These are phyloP conservation scores for Omphaloscelis lunosa DNA, from an alignment of 2,888 invertebrate species.

Conservation along the genomic window DNA sequence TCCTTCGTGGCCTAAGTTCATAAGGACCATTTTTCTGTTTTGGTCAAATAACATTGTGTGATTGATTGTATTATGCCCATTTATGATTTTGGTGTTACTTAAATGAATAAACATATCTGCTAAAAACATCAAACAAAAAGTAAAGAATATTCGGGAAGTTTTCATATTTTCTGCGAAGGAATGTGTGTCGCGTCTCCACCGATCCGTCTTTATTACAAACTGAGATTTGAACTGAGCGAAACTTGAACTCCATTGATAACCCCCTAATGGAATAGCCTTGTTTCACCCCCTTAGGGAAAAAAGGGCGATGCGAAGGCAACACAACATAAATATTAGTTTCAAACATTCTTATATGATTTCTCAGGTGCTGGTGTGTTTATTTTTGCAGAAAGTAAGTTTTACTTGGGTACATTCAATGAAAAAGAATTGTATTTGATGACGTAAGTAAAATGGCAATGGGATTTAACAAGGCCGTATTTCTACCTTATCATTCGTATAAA, in stretches of 20 bases:
- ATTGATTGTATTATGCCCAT: neutral
- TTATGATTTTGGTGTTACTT: neutral
- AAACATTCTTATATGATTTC: constrained; percentile 23
- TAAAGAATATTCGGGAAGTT: too few species aligned
- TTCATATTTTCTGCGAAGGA: neutral
- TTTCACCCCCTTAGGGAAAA: constrained; percentile 17
- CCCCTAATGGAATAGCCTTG: constrained; percentile 59
- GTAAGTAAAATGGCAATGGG: neutral
- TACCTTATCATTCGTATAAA: neutral
- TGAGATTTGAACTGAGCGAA: constrained; percentile 33
- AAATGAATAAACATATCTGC: neutral
- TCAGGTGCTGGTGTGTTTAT: neutral
- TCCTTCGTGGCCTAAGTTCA: neutral
- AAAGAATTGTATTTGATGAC: neutral
- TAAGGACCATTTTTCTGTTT: neutral
- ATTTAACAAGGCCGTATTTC: neutral
- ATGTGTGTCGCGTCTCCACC: neutral
- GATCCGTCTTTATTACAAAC: constrained; percentile 52
- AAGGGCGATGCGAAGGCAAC: neutral
- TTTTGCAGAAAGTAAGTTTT: neutral
- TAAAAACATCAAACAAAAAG: neutral
- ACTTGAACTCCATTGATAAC: constrained; percentile 41
- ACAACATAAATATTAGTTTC: constrained; percentile 47
- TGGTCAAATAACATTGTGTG: neutral
- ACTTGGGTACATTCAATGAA: neutral